Percentiles rank a stretch among this genome's conserved stretches.
Evolutionary conservation across 1,140 invertebrate species (phyloP).

Genomic region (Calliphora vicina): DNA sequence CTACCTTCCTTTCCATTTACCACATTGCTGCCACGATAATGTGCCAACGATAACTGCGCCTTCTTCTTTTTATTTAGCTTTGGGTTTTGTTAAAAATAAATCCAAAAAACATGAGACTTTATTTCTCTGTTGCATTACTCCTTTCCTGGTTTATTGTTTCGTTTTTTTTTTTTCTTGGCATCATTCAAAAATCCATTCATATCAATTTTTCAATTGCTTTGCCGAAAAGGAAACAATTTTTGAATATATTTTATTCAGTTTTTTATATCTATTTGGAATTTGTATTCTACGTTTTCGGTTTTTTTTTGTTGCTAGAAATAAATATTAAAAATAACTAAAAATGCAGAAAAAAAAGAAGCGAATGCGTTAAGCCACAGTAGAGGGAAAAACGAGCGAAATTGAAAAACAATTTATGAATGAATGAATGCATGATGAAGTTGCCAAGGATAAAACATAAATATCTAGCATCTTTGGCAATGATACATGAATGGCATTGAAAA

Average conservation of each 20-base stretch:
- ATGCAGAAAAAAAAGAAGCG: not conserved
- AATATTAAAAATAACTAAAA: constrained; percentile 2
- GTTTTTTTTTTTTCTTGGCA: not conserved
- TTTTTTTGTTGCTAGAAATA: not conserved
- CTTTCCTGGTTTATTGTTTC: not conserved
- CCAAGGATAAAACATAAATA: constrained; percentile 21
- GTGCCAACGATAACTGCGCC: not conserved
- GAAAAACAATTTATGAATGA: not conserved
- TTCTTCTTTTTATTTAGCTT: not conserved
- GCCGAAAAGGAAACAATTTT: constrained; percentile 15
- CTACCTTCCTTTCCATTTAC: not conserved
- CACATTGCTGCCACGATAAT: not conserved
- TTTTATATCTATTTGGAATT: no score
- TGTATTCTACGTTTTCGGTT: not conserved
- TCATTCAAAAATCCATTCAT: constrained; percentile 26
- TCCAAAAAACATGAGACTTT: not conserved
- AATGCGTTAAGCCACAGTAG: constrained; percentile 19
- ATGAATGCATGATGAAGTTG: constrained; percentile 1
- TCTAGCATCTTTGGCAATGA: not conserved
- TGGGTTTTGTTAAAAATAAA: not conserved
- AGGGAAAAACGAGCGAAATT: not conserved
- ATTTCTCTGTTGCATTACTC: not conserved
- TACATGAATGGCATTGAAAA: not conserved
- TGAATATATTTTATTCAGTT: not conserved
- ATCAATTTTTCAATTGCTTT: constrained; percentile 31